These are phyloP conservation scores for Loripinus fragilis DNA, from an alignment of 2,888 invertebrate genomes.

Conservation along the genomic window DNA sequence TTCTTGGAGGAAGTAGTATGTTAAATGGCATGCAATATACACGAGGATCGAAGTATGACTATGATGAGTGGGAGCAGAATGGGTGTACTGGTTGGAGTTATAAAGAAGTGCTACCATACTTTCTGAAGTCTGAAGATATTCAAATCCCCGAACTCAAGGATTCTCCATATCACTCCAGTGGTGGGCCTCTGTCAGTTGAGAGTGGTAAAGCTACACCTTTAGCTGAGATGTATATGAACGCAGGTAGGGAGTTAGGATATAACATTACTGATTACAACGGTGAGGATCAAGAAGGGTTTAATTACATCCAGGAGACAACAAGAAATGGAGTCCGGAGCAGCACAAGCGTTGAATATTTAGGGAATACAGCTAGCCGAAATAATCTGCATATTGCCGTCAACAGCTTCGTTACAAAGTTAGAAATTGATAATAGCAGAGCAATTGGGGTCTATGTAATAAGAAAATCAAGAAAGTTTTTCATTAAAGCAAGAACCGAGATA, in stretches of 20 bases:
- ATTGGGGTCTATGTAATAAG: slow-evolving; percentile 68
- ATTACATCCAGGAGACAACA: slow-evolving; percentile 3
- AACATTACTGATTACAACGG: slow-evolving; percentile 30
- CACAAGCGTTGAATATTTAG: slow-evolving; percentile 24
- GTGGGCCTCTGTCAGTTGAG: slow-evolving; percentile 32
- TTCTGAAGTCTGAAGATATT: slow-evolving; percentile 20
- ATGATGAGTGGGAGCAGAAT: slow-evolving; percentile 30
- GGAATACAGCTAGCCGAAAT: neutral
- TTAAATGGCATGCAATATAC: slow-evolving; percentile 31
- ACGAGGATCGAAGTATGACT: slow-evolving; percentile 34
- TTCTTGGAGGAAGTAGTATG: slow-evolving; percentile 39
- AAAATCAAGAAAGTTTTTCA: slow-evolving; percentile 53
- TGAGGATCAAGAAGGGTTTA: slow-evolving; percentile 21
- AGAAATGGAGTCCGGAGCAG: slow-evolving; percentile 26
- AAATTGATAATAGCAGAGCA: slow-evolving; percentile 66
- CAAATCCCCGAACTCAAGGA: slow-evolving; percentile 5
- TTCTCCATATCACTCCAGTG: slow-evolving; percentile 9
- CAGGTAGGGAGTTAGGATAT: slow-evolving; percentile 32
- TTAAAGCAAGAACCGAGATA: slow-evolving; percentile 69
- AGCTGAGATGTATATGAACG: slow-evolving; percentile 19
- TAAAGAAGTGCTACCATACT: slow-evolving; percentile 30
- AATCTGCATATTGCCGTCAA: slow-evolving; percentile 29
- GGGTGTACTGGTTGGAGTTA: slow-evolving; percentile 45
- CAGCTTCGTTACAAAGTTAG: slow-evolving; percentile 65
- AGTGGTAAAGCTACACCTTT: slow-evolving; percentile 4